A percentile compares a stretch with the other conserved stretches of the same genome.
phyloP scores from a whole-genome alignment of 2,797 vertebrate species.

The Scolopax rusticola region DNA sequence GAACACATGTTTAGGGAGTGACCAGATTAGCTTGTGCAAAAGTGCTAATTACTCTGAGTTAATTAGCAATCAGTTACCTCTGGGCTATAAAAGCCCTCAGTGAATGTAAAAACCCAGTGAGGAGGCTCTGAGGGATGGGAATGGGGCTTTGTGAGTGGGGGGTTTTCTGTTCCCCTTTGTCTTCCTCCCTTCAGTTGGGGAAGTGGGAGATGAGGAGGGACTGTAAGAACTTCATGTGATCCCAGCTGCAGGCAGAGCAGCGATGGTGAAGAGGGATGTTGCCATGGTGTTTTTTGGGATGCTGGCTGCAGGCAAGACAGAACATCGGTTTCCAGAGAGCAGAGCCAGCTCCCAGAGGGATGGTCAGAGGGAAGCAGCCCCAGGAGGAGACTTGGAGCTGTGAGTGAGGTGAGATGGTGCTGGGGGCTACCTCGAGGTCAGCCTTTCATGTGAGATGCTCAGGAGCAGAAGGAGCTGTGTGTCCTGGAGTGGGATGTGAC shows the following conservation, averaged over 20 bases:
- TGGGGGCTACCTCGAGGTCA: neutral
- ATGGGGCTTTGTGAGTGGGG: neutral
- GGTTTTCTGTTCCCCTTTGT: neutral
- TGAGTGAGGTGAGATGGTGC: neutral
- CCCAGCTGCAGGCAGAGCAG: neutral
- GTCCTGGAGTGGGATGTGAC: neutral
- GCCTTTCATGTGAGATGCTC: fast-evolving
- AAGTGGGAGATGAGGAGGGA: neutral
- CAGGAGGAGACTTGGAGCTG: neutral
- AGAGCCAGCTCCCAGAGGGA: neutral
- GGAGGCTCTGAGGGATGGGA: neutral
- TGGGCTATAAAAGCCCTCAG: neutral
- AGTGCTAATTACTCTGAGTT: neutral
- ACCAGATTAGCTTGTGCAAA: neutral
- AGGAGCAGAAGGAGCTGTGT: neutral
- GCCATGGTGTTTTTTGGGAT: neutral
- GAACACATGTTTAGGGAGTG: neutral
- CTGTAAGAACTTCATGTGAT: neutral
- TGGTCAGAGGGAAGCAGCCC: neutral
- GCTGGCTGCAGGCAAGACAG: neutral
- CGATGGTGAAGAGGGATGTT: neutral
- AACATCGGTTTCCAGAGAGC: neutral
- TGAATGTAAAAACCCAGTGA: neutral
- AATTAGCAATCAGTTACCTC: neutral
- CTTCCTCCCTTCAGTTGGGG: neutral